Evolutionary conservation across 2,797 vertebrate genomes (phyloP).

Genomic region (Hyperoplus immaculatus): DNA sequence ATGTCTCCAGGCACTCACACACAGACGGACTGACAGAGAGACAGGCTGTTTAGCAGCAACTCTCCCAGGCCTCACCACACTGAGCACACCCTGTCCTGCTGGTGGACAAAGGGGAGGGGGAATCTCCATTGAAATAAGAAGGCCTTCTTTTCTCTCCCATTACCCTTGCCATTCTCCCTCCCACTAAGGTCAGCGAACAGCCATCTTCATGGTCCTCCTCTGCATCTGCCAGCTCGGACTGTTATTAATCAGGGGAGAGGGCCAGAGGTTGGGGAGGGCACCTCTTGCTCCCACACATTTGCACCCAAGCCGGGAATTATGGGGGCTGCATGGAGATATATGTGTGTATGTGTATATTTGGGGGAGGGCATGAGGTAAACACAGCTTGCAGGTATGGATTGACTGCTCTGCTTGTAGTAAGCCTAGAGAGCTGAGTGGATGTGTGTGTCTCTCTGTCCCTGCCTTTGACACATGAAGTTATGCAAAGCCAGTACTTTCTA

Average conservation of each 20-base stretch:
- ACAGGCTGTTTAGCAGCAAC: slow-evolving; percentile 61
- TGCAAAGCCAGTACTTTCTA: slow-evolving; percentile 37
- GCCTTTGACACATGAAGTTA: slow-evolving; percentile 53
- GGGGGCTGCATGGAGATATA: slow-evolving; percentile 11
- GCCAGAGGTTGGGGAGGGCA: slow-evolving; percentile 46
- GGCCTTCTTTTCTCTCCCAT: slow-evolving; percentile 64
- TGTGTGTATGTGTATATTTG: slow-evolving; percentile 18
- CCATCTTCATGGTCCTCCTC: slow-evolving; percentile 58
- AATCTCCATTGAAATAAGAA: slow-evolving; percentile 62
- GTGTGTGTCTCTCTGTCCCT: slow-evolving; percentile 36
- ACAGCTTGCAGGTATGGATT: slow-evolving; percentile 60
- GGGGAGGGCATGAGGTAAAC: slow-evolving; percentile 39
- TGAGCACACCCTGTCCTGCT: slow-evolving; percentile 70
- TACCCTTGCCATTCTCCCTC: slow-evolving; percentile 68
- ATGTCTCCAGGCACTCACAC: slow-evolving; percentile 53
- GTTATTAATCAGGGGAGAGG: slow-evolving; percentile 74
- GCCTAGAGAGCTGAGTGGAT: slow-evolving; percentile 14
- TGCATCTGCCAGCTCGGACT: slow-evolving; percentile 71
- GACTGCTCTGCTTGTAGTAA: slow-evolving; percentile 37
- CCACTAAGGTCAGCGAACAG: slow-evolving; percentile 80
- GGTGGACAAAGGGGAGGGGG: slow-evolving; percentile 56
- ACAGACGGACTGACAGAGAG: slow-evolving; percentile 36
- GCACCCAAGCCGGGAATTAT: slow-evolving; percentile 34
- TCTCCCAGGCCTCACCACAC: slow-evolving; percentile 56
- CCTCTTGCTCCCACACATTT: slow-evolving; percentile 53